Base-by-base conservation (phyloP, 2,888 invertebrate species). In the Dasypolia templi region DNA sequence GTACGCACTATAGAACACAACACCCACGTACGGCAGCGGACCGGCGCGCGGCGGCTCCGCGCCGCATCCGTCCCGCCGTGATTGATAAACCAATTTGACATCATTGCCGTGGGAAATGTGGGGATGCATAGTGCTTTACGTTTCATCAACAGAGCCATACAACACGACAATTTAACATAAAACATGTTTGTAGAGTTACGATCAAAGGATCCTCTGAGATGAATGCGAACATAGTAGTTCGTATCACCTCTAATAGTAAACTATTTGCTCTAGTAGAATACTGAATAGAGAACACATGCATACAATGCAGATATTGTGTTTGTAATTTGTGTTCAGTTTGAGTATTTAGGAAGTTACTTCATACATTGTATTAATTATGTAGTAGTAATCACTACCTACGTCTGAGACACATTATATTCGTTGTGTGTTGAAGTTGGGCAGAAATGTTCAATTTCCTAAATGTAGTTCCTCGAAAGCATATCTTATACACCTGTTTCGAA, bases 71-170 rank as follows among this genome's bases (percentile, higher is more conserved):
- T 92, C 92, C 89, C 90, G 90, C 90, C 91, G 92, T 93, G 95
- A 95, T 95, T 95, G 95, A 95, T 95, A 94, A 94, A 93, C 90
- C 93, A 93, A 94, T 93, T 94, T 94, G 91, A 92, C 92, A 93
- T 93, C 88, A 95, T 95, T 95, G 94, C 86, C 95, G 95, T 96
- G 95, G 92, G 96, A 95, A 94, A 90, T 91, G 86, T 90, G 87
- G 89, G 86, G 86, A 87, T 87, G 77, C 84, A 84, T 77, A 83
- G 78, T 78, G 77, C 81, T 86, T 87, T 83, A 86, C 75, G 66
- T 77, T 77, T 78, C 76, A 81, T 81, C 80, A 79, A 82, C 79
- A 64, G 58, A 59, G 39, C 69, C 64, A 71, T 72, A 72, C 68
- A 73, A 80, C 71, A 63, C 78, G 65, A 72, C 74, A 72, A 77